phyloP scores from a whole-genome alignment of 2,797 vertebrate species.

The Hippocampus kuda region DNA sequence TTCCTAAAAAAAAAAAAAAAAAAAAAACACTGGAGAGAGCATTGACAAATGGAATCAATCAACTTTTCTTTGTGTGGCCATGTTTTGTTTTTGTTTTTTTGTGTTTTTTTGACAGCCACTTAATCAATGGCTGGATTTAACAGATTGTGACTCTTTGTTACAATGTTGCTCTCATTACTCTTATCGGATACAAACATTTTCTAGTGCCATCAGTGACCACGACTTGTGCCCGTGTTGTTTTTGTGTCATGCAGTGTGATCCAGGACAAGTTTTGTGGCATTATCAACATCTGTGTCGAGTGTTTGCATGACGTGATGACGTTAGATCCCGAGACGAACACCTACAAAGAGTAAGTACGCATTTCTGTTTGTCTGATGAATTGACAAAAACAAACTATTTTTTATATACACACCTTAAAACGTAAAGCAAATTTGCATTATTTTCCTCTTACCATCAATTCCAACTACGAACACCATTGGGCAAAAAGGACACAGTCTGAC shows the following conservation, averaged over 20 bases:
- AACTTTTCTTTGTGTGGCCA: background rate
- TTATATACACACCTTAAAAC: background rate
- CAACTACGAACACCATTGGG: no score
- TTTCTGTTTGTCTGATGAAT: background rate
- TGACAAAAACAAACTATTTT: background rate
- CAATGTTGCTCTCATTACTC: background rate
- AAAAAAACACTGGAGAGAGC: background rate
- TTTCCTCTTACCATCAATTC: background rate
- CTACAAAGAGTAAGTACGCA: conserved; percentile 84
- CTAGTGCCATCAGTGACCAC: background rate
- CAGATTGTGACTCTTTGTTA: conserved; percentile 2
- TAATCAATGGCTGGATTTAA: background rate
- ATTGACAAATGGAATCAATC: background rate
- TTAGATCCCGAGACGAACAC: conserved; percentile 87
- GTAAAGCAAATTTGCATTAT: background rate
- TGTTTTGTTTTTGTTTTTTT: background rate
- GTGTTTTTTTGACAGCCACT: conserved; percentile 4
- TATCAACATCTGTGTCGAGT: conserved; percentile 89
- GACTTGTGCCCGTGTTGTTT: background rate
- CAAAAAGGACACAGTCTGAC: no score
- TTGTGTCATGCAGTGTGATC: conserved; percentile 69
- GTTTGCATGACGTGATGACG: conserved; percentile 93
- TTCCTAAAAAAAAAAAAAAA: background rate
- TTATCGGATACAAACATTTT: background rate
- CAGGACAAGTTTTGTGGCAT: conserved; percentile 98